Percentiles rank a stretch among this genome's conserved stretches.
Conservation (phyloP, 2,113 vertebrate species). For the Riparia riparia region DNA sequence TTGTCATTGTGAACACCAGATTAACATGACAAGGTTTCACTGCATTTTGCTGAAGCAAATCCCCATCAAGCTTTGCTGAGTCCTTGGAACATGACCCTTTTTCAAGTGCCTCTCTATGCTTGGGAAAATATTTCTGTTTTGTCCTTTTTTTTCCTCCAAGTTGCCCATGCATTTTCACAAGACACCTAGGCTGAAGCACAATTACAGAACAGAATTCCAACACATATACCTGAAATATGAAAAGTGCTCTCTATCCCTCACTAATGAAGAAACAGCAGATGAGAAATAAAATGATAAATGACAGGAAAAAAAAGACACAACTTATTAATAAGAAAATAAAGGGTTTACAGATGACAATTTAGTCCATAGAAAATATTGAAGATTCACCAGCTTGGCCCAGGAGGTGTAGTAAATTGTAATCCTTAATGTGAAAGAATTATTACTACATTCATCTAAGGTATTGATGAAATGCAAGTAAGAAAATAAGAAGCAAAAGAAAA, state of each 20-base stretch:
- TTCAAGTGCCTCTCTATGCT: neutral
- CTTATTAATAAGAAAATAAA: neutral
- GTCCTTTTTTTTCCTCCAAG: neutral
- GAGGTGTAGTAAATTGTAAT: neutral
- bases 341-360: neutral
- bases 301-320: too few species aligned
- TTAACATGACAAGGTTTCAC: neutral
- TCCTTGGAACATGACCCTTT: neutral
- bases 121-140: neutral
- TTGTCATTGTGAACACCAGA: accelerated
- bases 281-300: neutral
- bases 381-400: neutral
- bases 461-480: neutral
- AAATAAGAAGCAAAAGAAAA: neutral
- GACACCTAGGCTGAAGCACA: neutral
- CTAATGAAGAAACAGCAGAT: neutral
- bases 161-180: neutral
- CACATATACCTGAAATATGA: neutral
- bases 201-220: neutral
- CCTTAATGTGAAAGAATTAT: neutral
- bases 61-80: neutral
- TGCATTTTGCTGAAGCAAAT: neutral
- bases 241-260: neutral
- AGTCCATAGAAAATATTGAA: neutral
- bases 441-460: neutral